Percentiles rank a stretch among this genome's conserved stretches.
phyloP scores from a whole-genome alignment of 2,113 vertebrate genomes.

The Talpa occidentalis region DNA sequence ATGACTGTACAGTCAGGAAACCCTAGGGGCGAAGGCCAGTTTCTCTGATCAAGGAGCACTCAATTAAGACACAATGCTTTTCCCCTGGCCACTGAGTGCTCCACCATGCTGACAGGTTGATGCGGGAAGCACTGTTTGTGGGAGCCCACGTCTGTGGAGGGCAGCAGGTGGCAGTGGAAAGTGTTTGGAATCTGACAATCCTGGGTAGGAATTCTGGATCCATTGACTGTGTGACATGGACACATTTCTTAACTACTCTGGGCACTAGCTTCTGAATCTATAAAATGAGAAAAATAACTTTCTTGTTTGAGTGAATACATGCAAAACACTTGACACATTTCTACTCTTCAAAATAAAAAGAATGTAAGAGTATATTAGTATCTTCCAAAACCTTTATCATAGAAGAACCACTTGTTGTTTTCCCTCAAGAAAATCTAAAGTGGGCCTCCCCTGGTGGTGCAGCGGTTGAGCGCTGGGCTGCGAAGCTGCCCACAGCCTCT shows the following conservation, averaged over 20 bases:
- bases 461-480: too few relatives aligned
- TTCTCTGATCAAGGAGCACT: conserved; percentile 75
- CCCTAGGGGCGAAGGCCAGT: conserved; percentile 86
- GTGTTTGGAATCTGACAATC: neutral
- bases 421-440: neutral
- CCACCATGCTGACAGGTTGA: neutral
- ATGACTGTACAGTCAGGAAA: conserved; percentile 82
- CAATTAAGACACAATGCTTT: conserved; percentile 81
- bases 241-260: neutral
- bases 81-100: conserved; percentile 52
- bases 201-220: neutral
- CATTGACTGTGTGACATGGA: neutral
- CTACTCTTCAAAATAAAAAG: neutral
- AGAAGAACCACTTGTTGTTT: neutral
- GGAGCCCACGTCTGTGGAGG: neutral
- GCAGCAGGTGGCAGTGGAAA: neutral
- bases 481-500: too few relatives aligned
- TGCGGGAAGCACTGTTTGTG: neutral
- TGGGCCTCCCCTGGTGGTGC: too few relatives aligned
- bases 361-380: neutral
- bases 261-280: neutral
- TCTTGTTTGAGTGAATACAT: neutral
- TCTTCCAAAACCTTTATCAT: neutral
- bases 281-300: neutral
- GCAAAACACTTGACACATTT: neutral